Percentiles rank a stretch among this genome's conserved stretches.
Evolutionary conservation across 2,113 vertebrate genomes (phyloP).

Genomic region (Triplophysa siluroides): DNA sequence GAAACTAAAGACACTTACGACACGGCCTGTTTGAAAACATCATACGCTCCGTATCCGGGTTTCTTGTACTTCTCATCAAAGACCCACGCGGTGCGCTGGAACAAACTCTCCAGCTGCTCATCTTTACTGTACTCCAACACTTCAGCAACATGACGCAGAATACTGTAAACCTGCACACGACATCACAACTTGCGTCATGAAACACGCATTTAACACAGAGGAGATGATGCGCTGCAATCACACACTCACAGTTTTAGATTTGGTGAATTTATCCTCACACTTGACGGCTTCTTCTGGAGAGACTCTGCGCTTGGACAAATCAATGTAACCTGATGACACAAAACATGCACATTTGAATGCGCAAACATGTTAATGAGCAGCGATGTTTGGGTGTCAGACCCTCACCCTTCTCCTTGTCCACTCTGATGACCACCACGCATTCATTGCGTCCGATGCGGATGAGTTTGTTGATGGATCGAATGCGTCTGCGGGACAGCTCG

Average conservation of each 20-base stretch:
- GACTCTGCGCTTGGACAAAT: constrained; percentile 98
- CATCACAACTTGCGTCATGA: not conserved
- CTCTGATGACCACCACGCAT: constrained; percentile 96
- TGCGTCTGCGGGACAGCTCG: constrained; percentile 91
- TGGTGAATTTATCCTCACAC: constrained; percentile 99
- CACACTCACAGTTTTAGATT: constrained; percentile 94
- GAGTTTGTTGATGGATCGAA: constrained; percentile 98
- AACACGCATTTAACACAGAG: not conserved
- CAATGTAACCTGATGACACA: constrained; percentile 85
- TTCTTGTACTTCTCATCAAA: constrained; percentile 98
- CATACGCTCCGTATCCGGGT: constrained; percentile 97
- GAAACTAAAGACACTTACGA: constrained; percentile 78
- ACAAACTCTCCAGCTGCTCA: constrained; percentile 94
- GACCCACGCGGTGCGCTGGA: constrained; percentile 96
- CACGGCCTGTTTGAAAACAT: constrained; percentile 97
- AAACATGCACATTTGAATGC: not conserved
- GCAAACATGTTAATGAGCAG: no score
- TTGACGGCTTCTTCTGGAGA: constrained; percentile 98
- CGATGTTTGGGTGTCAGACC: not conserved
- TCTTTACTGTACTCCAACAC: constrained; percentile 96
- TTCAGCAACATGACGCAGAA: constrained; percentile 94
- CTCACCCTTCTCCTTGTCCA: constrained; percentile 97
- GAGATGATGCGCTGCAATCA: not conserved
- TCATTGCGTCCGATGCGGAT: constrained; percentile 97
- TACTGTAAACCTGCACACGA: constrained; percentile 89